These are phyloP conservation scores for Meriones unguiculatus DNA, from an alignment of 2,113 vertebrate species.

Conservation along the genomic window DNA sequence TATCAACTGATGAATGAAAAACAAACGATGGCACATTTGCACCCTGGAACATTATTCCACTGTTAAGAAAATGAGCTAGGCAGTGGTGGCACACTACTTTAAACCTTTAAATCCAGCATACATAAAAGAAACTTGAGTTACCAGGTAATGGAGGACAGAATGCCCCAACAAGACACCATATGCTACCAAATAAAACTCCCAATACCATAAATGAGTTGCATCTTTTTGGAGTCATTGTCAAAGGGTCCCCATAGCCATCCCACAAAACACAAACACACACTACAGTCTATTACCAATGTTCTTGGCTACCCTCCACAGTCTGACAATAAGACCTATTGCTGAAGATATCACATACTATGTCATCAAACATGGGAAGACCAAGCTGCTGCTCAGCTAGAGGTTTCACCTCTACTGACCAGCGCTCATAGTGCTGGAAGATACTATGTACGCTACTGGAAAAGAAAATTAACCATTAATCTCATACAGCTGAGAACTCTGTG, in stretches of 20 bases:
- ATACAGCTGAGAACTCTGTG: neutral
- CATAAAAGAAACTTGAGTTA: neutral
- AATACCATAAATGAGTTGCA: neutral
- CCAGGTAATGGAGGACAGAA: neutral
- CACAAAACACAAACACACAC: neutral
- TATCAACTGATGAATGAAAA: neutral
- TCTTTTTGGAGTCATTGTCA: neutral
- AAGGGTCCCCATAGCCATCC: neutral
- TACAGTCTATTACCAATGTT: neutral
- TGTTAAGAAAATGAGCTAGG: neutral
- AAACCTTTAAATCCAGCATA: neutral
- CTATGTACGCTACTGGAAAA: neutral
- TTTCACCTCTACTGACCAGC: neutral
- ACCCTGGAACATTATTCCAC: neutral
- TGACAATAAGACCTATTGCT: neutral
- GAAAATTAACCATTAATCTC: neutral
- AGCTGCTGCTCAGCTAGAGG: neutral
- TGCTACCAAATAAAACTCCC: neutral
- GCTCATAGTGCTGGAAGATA: neutral
- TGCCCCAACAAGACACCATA: neutral
- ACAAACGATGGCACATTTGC: neutral
- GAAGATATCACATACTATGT: neutral
- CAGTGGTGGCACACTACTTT: neutral
- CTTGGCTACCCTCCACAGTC: neutral
- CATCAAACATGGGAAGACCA: neutral